Base-by-base conservation (phyloP, 2,888 invertebrate genomes). In the Noctua janthe region DNA sequence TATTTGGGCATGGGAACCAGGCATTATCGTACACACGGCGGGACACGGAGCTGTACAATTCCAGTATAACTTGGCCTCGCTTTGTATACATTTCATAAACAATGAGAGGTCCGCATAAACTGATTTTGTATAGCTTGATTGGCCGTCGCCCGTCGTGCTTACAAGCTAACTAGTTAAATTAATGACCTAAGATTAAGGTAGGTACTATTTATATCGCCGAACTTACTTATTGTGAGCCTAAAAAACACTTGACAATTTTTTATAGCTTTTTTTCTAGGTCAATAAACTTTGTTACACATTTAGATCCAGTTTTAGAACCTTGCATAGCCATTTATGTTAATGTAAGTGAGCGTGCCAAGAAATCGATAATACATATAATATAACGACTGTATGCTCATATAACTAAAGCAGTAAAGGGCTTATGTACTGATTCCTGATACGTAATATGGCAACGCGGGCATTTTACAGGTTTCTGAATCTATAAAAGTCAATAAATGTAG, bases 251-350 rank as follows among this genome's bases (percentile, higher is more conserved):
- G 43, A 13, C 66, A 76, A 74, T 76, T 81, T 76, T 81, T 75
- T 74, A 75, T 69, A 64, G 76, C 78, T 59, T 59, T 72, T 82
- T 90, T 91, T 91, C 87, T 92, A 92, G 93, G 92, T 93, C 93
- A 92, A 92, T 91, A 92, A 92, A 91, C 94, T 93, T 91, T 88
- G 90, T 90, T 90, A 93, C 89, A 92, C 86, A 90, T 92, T 91
- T 76, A 88, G 89, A 93, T 92, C 92, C 90, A 93, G 94, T 94
- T 94, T 90, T 89, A 87, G 90, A 90, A 87, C 90, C 87, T 92
- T 89, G 84, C 86, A 87, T 87, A 88, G 82, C 87, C 87, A 90
- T 92, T 93, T 94, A 93, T 93, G 91, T 91, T 90, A 94, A 92
- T 74, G n/a, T 92, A 78, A 81, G 84, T 76, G 70, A 86, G 77